Percentiles rank a stretch among this genome's conserved stretches.
phyloP scores from a whole-genome alignment of 1,140 invertebrate species.

The Lepidotrigona ventralis region DNA sequence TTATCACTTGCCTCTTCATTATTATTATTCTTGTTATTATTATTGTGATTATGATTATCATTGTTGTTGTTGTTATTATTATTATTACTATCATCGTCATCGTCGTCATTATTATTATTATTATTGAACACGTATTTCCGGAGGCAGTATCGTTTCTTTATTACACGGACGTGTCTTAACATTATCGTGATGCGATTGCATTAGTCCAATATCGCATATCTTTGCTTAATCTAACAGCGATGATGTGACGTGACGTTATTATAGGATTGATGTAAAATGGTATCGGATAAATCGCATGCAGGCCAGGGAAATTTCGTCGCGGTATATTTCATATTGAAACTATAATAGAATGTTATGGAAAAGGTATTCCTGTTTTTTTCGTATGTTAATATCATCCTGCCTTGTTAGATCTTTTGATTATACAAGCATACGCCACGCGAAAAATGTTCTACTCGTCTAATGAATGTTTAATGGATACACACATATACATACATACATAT shows the following conservation, averaged over 20 bases:
- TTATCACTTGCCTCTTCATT: slow-evolving; percentile 9
- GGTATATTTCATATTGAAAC: slow-evolving; percentile 22
- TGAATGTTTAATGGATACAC: slow-evolving; percentile 57
- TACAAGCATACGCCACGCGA: not conserved
- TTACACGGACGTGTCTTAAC: not conserved
- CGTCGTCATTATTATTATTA: not conserved
- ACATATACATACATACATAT: slow-evolving; percentile 33
- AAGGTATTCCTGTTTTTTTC: slow-evolving; percentile 8
- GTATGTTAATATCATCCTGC: slow-evolving; percentile 9
- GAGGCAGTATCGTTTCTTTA: not conserved
- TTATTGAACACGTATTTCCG: not conserved
- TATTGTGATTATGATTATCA: not conserved
- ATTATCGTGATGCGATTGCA: not conserved
- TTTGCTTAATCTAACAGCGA: slow-evolving; percentile 25
- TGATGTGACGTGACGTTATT: slow-evolving; percentile 8
- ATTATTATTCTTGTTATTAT: not conserved
- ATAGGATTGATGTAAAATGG: not conserved
- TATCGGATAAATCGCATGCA: slow-evolving; percentile 7
- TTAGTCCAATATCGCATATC: not conserved
- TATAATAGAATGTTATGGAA: not conserved
- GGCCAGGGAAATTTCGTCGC: slow-evolving; percentile 16
- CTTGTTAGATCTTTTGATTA: slow-evolving; percentile 17
- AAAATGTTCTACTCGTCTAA: slow-evolving; percentile 39
- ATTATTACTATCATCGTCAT: not conserved
- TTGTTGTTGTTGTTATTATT: not conserved